These are phyloP conservation scores for Limulus polyphemus DNA, from an alignment of 2,888 invertebrate species.

Conservation along the genomic window DNA sequence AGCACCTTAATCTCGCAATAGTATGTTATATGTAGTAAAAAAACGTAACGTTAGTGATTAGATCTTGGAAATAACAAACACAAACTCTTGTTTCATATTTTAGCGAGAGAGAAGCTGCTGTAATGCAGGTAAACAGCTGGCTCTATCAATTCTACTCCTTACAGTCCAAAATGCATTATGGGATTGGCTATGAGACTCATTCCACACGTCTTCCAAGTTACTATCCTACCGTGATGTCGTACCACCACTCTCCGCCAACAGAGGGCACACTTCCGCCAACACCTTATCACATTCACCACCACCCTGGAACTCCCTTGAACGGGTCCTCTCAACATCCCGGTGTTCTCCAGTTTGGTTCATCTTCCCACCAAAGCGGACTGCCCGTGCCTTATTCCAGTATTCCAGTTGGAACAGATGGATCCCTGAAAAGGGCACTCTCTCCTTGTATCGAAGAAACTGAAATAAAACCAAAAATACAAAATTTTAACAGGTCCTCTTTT, in stretches of 20 bases:
- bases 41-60: too few species aligned
- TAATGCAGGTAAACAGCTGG: slow-evolving; percentile 89
- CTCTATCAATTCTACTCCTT: slow-evolving; percentile 87
- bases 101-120: slow-evolving; percentile 85
- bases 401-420: not conserved
- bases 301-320: slow-evolving; percentile 1
- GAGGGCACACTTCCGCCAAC: slow-evolving; percentile 1
- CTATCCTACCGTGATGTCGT: slow-evolving; percentile 12
- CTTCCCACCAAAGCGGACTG: not conserved
- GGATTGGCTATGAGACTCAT: slow-evolving; percentile 46
- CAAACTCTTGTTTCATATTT: slow-evolving; percentile 28
- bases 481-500: not conserved
- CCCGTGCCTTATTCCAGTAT: not conserved
- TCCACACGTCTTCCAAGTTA: slow-evolving; percentile 24
- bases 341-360: not conserved
- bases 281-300: slow-evolving; percentile 12
- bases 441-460: not conserved
- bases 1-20: too few species aligned
- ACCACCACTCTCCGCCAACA: slow-evolving; percentile 22
- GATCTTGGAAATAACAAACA: too few species aligned
- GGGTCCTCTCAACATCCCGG: not conserved
- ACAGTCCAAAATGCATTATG: slow-evolving; percentile 84
- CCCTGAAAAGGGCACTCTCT: not conserved
- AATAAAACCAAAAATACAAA: not conserved
- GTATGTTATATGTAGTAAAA: too few species aligned